phyloP scores from a whole-genome alignment of 2,113 vertebrate species.

The Eretmochelys imbricata region DNA sequence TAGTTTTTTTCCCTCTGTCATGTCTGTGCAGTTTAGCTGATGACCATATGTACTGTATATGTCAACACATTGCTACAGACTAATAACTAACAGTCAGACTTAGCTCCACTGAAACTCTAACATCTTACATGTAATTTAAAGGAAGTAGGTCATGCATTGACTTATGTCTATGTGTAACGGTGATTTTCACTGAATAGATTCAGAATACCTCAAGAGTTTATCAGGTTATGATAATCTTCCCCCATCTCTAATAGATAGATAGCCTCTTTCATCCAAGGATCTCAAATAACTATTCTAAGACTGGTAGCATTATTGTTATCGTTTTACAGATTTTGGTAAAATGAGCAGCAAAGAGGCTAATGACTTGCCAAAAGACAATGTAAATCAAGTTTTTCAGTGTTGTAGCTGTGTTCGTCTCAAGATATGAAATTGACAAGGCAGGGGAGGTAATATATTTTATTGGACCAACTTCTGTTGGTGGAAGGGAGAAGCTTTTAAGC shows the following conservation, averaged over 20 bases:
- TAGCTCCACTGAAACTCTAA: neutral
- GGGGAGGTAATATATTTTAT: neutral
- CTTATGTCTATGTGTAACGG: neutral
- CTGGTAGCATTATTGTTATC: neutral
- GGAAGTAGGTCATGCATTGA: neutral
- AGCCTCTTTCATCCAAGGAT: neutral
- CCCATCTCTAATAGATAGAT: neutral
- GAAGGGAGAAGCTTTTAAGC: neutral
- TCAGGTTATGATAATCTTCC: neutral
- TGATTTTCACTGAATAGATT: neutral
- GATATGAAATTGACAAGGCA: neutral
- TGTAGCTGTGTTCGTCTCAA: neutral
- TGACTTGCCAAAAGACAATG: neutral
- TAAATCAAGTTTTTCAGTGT: neutral
- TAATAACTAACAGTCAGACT: neutral
- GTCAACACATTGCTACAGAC: neutral
- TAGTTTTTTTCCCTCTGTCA: neutral
- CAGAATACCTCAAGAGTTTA: neutral
- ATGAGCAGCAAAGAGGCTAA: neutral
- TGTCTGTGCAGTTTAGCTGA: neutral
- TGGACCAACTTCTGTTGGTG: neutral
- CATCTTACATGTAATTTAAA: neutral
- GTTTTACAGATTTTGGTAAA: neutral
- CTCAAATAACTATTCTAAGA: neutral
- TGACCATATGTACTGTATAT: neutral